Percentiles rank a stretch among this genome's conserved stretches.
These are phyloP conservation scores for Rhogogaster chlorosoma DNA, from an alignment of 2,888 invertebrate species.

Conservation along the genomic window DNA sequence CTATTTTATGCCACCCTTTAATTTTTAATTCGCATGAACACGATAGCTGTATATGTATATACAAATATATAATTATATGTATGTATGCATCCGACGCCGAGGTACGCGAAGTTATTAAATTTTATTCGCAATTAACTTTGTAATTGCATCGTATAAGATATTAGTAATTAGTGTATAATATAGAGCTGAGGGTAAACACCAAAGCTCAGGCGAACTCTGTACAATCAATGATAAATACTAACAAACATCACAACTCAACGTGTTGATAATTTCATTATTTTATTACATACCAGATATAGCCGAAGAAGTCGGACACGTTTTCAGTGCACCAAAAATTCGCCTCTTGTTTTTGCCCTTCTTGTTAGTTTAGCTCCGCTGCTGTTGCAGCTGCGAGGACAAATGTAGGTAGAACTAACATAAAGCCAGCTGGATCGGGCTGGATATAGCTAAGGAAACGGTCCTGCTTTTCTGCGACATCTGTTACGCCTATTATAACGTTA, in stretches of 20 bases:
- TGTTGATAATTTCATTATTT: background rate
- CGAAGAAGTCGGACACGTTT: background rate
- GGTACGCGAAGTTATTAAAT: constrained; percentile 18
- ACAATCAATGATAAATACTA: background rate
- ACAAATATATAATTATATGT: no score
- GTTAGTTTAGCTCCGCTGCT: background rate
- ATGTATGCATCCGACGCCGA: background rate
- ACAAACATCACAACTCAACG: background rate
- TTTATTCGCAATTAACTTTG: constrained; percentile 23
- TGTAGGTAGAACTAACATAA: background rate
- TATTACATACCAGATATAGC: background rate
- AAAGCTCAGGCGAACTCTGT: background rate
- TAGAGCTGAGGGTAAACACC: no score
- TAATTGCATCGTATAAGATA: constrained; percentile 26
- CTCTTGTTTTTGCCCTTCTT: background rate
- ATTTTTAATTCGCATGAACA: background rate
- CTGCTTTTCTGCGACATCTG: constrained; percentile 43
- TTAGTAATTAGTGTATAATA: background rate
- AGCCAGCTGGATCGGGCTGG: constrained; percentile 14
- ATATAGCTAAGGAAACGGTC: constrained; percentile 13
- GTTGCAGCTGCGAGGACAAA: constrained; percentile 6
- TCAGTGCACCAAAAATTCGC: background rate
- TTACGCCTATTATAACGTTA: constrained; percentile 50
- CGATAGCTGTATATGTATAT: background rate
- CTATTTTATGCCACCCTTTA: background rate